Evolutionary conservation across 64 coral and sea anemone species (phyloP).

Genomic region (Montipora capricornis): DNA sequence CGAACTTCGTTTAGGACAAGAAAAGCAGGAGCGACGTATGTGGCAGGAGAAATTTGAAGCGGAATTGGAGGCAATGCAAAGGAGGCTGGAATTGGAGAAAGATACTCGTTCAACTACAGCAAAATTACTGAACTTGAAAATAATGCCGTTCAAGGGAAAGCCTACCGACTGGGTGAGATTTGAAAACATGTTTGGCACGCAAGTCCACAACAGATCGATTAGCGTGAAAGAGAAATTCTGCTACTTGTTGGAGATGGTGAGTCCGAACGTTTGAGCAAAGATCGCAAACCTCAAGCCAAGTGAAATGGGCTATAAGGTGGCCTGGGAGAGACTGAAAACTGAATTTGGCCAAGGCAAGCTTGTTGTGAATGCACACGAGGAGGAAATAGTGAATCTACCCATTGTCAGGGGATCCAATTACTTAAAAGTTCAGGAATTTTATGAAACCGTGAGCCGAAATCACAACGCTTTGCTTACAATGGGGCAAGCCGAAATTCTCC

Average conservation of each 20-base stretch:
- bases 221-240: background rate
- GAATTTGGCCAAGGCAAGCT: conserved; percentile 59
- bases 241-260: background rate
- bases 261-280: background rate
- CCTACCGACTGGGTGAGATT: background rate
- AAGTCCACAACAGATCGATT: background rate
- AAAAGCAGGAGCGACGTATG: background rate
- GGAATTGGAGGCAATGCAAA: background rate
- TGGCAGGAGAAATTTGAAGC: background rate
- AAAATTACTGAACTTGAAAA: background rate
- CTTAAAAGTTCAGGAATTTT: conserved; percentile 33
- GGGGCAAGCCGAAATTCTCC: conserved; percentile 19
- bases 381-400: background rate
- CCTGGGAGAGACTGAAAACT: conserved; percentile 18
- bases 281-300: too few relatives aligned
- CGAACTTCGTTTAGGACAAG: background rate
- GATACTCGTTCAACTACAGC: background rate
- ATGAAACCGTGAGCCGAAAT: conserved; percentile 51
- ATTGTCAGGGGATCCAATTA: too few relatives aligned
- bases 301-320: background rate
- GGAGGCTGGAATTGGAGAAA: background rate
- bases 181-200: background rate
- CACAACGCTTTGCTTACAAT: conserved; percentile 57
- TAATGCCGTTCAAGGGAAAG: background rate
- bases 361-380: background rate